These are phyloP conservation scores for Pandemis heparana DNA, from an alignment of 2,888 invertebrate species.

Conservation along the genomic window DNA sequence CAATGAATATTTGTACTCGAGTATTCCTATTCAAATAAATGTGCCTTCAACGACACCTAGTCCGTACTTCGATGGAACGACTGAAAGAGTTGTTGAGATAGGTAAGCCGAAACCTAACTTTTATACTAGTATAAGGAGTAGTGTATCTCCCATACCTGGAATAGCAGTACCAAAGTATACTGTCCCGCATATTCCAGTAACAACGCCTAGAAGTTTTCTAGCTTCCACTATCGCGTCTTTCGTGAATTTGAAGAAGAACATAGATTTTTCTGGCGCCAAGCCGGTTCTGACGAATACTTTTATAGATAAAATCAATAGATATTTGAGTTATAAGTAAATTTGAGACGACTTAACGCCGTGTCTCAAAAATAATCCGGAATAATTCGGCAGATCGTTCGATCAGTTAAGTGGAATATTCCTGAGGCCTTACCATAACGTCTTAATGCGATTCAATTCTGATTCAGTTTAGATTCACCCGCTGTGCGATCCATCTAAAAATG, in stretches of 20 bases:
- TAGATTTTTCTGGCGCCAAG: conserved; percentile 57
- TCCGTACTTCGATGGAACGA: conserved; percentile 51
- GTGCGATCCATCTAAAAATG: too few species aligned
- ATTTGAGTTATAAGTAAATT: conserved; percentile 64
- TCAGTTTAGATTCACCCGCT: too few species aligned
- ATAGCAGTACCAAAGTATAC: conserved; percentile 47
- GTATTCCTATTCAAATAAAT: conserved; percentile 55
- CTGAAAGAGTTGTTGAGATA: conserved; percentile 65
- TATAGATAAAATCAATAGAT: conserved; percentile 75
- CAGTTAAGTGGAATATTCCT: too few species aligned
- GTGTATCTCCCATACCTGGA: conserved; percentile 47
- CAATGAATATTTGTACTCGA: conserved; percentile 46
- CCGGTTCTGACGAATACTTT: conserved; percentile 68
- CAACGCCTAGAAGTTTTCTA: conserved; percentile 46
- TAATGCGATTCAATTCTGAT: too few species aligned
- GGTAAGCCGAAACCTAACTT: conserved; percentile 59
- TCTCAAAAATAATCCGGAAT: too few species aligned
- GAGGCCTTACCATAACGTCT: too few species aligned
- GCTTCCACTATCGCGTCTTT: conserved; percentile 64
- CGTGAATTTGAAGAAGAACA: conserved; percentile 65
- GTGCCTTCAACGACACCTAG: conserved; percentile 56
- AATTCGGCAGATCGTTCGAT: too few species aligned
- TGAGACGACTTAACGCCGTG: background rate
- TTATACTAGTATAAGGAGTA: conserved; percentile 63
- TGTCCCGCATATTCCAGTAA: conserved; percentile 10